phyloP scores from a whole-genome alignment of 2,888 invertebrate species.

The Bombylius discolor region DNA sequence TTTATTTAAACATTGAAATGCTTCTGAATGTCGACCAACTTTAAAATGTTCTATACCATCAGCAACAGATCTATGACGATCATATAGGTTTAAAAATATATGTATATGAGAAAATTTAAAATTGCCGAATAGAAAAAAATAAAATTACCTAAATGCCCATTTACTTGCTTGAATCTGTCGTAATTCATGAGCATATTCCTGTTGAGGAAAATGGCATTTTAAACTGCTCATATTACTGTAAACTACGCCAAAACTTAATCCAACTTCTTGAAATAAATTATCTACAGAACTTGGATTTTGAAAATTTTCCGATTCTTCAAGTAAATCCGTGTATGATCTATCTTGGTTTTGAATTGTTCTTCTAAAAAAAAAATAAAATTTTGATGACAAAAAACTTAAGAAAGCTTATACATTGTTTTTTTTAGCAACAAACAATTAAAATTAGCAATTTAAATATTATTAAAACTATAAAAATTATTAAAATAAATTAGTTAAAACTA shows the following conservation, averaged over 20 bases:
- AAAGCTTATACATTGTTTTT: background rate
- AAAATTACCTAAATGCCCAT: slow-evolving; percentile 65
- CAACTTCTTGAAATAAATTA: slow-evolving; percentile 63
- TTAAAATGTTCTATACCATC: slow-evolving; percentile 93
- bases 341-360: slow-evolving; percentile 68
- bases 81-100: background rate
- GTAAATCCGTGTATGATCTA: slow-evolving; percentile 64
- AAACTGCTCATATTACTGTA: slow-evolving; percentile 27
- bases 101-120: background rate
- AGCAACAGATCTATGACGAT: slow-evolving; percentile 53
- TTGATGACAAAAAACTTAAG: background rate
- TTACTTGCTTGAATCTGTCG: slow-evolving; percentile 83
- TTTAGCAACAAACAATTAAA: too few relatives aligned
- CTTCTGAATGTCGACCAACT: slow-evolving; percentile 82
- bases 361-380: slow-evolving; percentile 39
- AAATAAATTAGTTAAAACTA: background rate
- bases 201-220: slow-evolving; percentile 62
- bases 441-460: too few relatives aligned
- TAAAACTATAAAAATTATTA: too few relatives aligned
- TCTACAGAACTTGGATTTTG: slow-evolving; percentile 81
- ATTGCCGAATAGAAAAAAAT: background rate
- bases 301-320: slow-evolving; percentile 73
- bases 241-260: slow-evolving; percentile 27
- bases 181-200: slow-evolving; percentile 72
- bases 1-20: slow-evolving; percentile 86